A percentile compares a stretch with the other conserved stretches of the same genome.
Evolutionary conservation across 2,888 invertebrate species (phyloP).

Genomic region (Leptura quadrifasciata): DNA sequence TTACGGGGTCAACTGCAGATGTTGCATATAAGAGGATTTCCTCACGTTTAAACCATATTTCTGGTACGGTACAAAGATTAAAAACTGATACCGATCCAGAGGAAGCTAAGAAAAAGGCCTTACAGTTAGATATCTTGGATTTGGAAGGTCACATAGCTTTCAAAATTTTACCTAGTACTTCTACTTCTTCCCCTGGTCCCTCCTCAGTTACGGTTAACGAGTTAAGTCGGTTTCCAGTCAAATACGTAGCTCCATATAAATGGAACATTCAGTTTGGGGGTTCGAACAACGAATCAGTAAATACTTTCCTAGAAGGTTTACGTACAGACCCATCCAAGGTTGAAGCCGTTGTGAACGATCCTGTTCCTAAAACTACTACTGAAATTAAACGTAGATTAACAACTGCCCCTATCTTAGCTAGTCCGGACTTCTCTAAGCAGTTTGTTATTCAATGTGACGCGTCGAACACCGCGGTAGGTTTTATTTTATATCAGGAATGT

Average conservation of each 20-base stretch:
- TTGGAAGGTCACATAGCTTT: neutral
- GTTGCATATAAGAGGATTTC: slow-evolving; percentile 7
- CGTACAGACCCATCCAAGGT: too few relatives aligned
- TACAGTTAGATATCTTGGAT: neutral
- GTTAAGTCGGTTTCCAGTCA: neutral
- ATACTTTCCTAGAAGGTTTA: slow-evolving; percentile 39
- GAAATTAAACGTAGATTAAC: slow-evolving; percentile 37
- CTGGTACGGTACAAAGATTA: neutral
- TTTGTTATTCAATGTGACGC: slow-evolving; percentile 62
- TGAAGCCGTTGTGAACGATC: too few relatives aligned
- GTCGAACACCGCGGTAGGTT: slow-evolving; percentile 39
- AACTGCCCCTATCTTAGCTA: slow-evolving; percentile 52
- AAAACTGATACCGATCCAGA: neutral
- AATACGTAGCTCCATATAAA: slow-evolving; percentile 38
- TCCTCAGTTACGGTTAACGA: neutral
- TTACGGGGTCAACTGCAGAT: too few relatives aligned
- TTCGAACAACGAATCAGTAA: slow-evolving; percentile 37
- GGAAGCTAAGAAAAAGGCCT: neutral
- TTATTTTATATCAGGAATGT: neutral
- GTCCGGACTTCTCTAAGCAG: slow-evolving; percentile 54
- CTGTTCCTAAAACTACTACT: too few relatives aligned
- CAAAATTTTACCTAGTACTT: neutral
- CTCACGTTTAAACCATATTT: slow-evolving; percentile 22
- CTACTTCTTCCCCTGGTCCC: neutral
- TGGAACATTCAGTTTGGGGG: slow-evolving; percentile 39